These are phyloP conservation scores for Trissolcus japonicus DNA, from an alignment of 2,888 invertebrate species.

Conservation along the genomic window DNA sequence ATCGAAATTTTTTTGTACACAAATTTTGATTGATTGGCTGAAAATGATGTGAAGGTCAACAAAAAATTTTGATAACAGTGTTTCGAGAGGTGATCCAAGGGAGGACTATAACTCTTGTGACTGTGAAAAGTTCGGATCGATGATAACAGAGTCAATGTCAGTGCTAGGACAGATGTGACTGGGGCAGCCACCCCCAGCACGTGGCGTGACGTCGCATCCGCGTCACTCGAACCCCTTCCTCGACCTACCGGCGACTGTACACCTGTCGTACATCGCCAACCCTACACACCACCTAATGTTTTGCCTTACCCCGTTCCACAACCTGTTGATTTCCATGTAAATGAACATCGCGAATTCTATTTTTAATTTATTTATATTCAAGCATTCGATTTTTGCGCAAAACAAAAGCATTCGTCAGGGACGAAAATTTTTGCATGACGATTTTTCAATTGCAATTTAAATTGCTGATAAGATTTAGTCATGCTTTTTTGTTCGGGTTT, in stretches of 20 bases:
- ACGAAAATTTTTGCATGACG: too few species aligned
- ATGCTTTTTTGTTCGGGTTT: too few species aligned
- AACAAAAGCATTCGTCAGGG: too few species aligned
- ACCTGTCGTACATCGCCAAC: conserved; percentile 11
- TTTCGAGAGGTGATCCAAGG: conserved; percentile 1
- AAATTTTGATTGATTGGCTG: background rate
- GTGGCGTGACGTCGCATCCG: conserved; percentile 47
- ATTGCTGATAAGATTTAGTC: too few species aligned
- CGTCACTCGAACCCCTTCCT: conserved; percentile 44
- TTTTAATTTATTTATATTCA: too few species aligned
- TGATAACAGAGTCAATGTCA: conserved; percentile 56
- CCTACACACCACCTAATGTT: background rate
- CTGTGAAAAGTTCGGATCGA: conserved; percentile 40
- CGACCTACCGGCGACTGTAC: conserved; percentile 21
- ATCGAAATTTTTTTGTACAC: background rate
- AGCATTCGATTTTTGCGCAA: too few species aligned
- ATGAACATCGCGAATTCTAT: too few species aligned
- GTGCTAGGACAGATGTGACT: conserved; percentile 47
- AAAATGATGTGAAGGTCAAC: conserved; percentile 1
- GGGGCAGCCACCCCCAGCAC: conserved; percentile 56
- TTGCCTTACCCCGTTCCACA: too few species aligned
- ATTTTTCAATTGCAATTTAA: too few species aligned
- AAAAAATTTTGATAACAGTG: conserved; percentile 7
- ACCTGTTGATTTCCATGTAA: conserved; percentile 1
- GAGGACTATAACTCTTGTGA: conserved; percentile 35